Base-by-base conservation (phyloP, 1,140 invertebrate genomes). In the Palaemon carinicauda region DNA sequence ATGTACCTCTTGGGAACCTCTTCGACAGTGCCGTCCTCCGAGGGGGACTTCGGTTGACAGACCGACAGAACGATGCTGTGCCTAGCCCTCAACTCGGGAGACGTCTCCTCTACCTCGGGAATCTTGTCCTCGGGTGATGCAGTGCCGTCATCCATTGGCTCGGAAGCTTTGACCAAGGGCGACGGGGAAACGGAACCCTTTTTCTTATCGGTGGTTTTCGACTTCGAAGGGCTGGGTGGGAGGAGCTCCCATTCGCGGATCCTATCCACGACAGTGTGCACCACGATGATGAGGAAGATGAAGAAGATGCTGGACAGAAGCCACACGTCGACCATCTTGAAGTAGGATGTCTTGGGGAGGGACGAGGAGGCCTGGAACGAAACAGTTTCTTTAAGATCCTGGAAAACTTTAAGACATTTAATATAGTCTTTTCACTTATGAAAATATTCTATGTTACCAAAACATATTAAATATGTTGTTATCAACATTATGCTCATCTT, bases 271-370 rank as follows among this genome's bases (percentile, higher is more conserved):
- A 85, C 74, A 17, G 88, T 89, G 81, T 89, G 89, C 24, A 89
- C 79, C 31, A 89, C 89, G 85, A 89, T 89, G 77, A 89, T 89
- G 73, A 89, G 87, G 79, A 89, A 89, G 53, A 89, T 89, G 84
- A 89, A 89, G 50, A 89, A 83, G 60, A 89, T 89, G 65, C 85
- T 89, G 3, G 82, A 88, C 41, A 89, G 52, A 15, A 89, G 88
- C 89, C 89, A 89, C 50, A 89, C 87, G 52, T 89, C 89, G 51
- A 89, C 86, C 79, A 87, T 84, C 53, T 89, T 89, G 83, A 89
- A 89, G 69, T 89, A 89, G 17, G 87, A 88, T 15, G 89, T 89
- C 73, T 89, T 89, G 7, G 89, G 89, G n/a, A 89, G 69, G 19
- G 85, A 85, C 17, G 85, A 83, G 0, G 88, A 89, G 33, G 88